Percentiles rank a stretch among this genome's conserved stretches.
These are phyloP conservation scores for Alloplasta piceator DNA, from an alignment of 2,888 invertebrate genomes.

Conservation along the genomic window DNA sequence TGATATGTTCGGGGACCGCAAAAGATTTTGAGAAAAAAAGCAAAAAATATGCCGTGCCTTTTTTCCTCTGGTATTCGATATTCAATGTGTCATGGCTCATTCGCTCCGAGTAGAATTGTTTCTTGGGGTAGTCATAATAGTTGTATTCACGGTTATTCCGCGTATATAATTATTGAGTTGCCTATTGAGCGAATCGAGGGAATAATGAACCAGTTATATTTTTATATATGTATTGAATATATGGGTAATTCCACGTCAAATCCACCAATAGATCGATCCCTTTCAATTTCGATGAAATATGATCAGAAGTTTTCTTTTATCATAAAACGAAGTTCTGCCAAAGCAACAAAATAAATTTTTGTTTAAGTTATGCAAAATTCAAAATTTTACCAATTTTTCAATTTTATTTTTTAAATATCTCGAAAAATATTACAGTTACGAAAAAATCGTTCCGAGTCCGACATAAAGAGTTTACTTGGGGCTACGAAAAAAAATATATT, in stretches of 20 bases:
- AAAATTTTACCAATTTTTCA: too few relatives aligned
- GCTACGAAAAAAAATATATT: too few relatives aligned
- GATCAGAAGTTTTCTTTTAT: too few relatives aligned
- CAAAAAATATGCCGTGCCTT: not conserved
- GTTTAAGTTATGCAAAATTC: too few relatives aligned
- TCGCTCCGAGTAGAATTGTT: slow-evolving; percentile 21
- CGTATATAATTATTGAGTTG: slow-evolving; percentile 34
- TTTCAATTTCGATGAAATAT: too few relatives aligned
- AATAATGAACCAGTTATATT: slow-evolving; percentile 31
- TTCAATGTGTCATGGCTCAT: slow-evolving; percentile 20
- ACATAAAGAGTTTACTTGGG: too few relatives aligned
- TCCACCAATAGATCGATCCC: too few relatives aligned
- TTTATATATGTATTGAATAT: slow-evolving; percentile 5
- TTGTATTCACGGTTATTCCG: slow-evolving; percentile 35
- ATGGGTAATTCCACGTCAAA: not conserved
- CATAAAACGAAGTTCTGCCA: too few relatives aligned
- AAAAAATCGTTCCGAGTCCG: too few relatives aligned
- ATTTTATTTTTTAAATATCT: too few relatives aligned
- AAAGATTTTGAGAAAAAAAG: not conserved
- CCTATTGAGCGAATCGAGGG: slow-evolving; percentile 39
- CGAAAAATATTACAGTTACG: too few relatives aligned
- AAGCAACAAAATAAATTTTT: too few relatives aligned
- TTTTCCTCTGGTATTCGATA: not conserved
- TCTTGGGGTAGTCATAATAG: slow-evolving; percentile 26
- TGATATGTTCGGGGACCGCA: slow-evolving; percentile 11